phyloP scores from a whole-genome alignment of 2,113 vertebrate species.

The Piaya cayana region DNA sequence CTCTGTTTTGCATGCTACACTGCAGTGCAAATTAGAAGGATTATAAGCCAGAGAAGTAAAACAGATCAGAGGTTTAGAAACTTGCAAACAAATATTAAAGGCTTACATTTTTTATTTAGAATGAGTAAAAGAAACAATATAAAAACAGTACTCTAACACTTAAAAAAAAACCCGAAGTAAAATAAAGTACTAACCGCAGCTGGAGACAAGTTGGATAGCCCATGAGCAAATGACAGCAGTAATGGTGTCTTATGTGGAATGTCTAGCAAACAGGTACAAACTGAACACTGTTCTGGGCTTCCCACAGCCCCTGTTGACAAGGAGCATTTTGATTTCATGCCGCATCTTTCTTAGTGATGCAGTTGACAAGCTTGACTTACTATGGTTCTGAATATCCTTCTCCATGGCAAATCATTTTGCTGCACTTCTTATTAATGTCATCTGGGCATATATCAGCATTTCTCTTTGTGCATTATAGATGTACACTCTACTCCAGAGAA shows the following conservation, averaged over 20 bases:
- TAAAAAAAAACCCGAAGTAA: background rate
- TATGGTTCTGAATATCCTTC: background rate
- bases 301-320: background rate
- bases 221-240: background rate
- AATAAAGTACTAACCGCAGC: background rate
- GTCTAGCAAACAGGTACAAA: background rate
- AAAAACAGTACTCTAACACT: background rate
- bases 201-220: background rate
- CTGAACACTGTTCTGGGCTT: background rate
- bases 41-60: background rate
- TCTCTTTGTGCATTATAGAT: background rate
- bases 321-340: background rate
- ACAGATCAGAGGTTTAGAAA: background rate
- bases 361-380: background rate
- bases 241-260: background rate
- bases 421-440: background rate
- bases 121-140: background rate
- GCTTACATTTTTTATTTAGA: background rate
- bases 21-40: background rate
- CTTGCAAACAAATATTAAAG: background rate
- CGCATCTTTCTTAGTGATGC: background rate
- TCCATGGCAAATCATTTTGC: background rate
- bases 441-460: background rate
- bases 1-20: background rate
- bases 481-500: background rate